Conservation (phyloP, 2,113 vertebrate species). For the Pycnonotus jocosus region DNA sequence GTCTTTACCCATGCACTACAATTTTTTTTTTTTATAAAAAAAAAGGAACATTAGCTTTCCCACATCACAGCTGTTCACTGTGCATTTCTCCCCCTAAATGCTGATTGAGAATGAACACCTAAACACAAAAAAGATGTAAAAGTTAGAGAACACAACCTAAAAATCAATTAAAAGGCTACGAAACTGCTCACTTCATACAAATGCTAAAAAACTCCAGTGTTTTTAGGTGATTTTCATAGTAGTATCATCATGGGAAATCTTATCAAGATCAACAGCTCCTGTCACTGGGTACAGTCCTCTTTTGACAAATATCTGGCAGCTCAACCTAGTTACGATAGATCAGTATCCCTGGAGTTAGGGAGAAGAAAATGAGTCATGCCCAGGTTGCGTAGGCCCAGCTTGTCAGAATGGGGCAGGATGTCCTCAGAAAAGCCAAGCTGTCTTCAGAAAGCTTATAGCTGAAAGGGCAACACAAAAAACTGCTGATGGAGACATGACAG, state of each 20-base stretch:
- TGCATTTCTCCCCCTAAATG: fast-evolving
- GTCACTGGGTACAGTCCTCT: background rate
- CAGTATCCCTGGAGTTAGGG: background rate
- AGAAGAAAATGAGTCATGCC: slow-evolving; percentile 38
- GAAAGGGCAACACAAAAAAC: background rate
- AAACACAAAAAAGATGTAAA: background rate
- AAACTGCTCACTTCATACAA: background rate
- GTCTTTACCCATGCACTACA: background rate
- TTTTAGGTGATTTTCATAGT: background rate
- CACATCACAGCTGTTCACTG: background rate
- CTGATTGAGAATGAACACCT: background rate
- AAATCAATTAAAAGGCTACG: background rate
- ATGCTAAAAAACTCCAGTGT: background rate
- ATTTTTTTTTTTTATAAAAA: background rate
- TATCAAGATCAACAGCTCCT: background rate
- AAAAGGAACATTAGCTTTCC: background rate
- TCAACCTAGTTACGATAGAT: background rate
- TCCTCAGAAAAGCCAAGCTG: background rate
- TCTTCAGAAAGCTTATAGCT: background rate
- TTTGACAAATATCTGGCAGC: background rate
- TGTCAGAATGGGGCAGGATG: background rate
- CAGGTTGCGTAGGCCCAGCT: background rate
- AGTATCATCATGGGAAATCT: background rate
- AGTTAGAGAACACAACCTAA: background rate
- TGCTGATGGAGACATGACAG: background rate